Percentiles rank a stretch among this genome's conserved stretches.
Evolutionary conservation across 2,113 vertebrate species (phyloP).

Genomic region (Oncorhynchus mykiss): DNA sequence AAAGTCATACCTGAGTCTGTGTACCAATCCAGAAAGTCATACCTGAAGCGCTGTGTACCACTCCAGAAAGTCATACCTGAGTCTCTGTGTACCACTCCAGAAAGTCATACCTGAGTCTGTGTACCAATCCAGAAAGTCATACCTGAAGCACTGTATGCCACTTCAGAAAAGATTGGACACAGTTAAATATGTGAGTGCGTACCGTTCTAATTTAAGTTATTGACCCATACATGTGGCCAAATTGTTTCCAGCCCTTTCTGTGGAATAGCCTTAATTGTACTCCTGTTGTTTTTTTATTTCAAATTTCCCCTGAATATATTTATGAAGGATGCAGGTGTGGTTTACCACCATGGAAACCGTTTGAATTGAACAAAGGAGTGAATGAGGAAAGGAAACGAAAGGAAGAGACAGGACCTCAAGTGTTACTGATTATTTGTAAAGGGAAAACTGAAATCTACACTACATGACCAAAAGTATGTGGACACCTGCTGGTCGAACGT

Average conservation of each 20-base stretch:
- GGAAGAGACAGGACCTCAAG: no score
- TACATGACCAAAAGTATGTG: no score
- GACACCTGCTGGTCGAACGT: no score
- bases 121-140: no score
- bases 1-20: no score
- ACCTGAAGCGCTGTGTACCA: no score
- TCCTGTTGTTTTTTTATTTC: not conserved
- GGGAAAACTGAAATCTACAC: conserved; percentile 12
- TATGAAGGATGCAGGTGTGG: not conserved
- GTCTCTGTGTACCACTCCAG: no score
- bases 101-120: no score
- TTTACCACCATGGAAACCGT: not conserved
- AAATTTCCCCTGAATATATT: not conserved
- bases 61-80: no score
- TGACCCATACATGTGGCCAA: not conserved
- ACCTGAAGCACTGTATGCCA: no score
- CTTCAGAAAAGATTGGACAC: no score
- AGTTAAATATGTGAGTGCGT: not conserved
- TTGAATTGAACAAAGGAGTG: not conserved
- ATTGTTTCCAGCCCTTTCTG: not conserved
- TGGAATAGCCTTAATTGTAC: not conserved
- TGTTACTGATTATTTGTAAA: not conserved
- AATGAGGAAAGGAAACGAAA: not conserved
- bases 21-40: no score
- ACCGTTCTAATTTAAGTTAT: not conserved